Base-by-base conservation (phyloP, 2,113 vertebrate species). In the Daphoenositta chrysoptera region DNA sequence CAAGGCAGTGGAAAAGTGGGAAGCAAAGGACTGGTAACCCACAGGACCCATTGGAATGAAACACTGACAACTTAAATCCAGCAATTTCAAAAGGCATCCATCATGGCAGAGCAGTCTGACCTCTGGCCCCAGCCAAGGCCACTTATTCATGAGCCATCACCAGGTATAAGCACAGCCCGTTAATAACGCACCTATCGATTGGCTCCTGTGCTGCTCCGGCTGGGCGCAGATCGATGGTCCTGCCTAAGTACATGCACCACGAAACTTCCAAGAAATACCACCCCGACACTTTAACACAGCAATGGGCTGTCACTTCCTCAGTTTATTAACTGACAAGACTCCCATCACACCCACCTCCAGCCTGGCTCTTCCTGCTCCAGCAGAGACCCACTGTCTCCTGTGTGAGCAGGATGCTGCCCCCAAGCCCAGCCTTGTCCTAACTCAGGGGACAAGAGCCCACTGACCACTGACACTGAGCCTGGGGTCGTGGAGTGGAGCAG, bases 61-160 rank as follows among this genome's bases (percentile, higher is more conserved):
- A 66, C 70, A 28, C 27, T 1, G 3, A 9, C 2, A 8, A 8
- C 35, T 81, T 47, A 45, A 61, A 63, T 50, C 47, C 65, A 39
- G 56, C 92, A 84, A 53, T 83, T 87, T 83, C 12, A 15, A 58
- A 89, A 83, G 66, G 56, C 84, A 92, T 91, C 83, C 17, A 65
- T 94, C 96, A 91, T 12, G 37, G 78, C 85, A 76, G 84, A 93
- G 47, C 57, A 87, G 90, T 13, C 73, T 96, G 95, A 89, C 75
- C 96, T 57, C 70, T 61, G 84, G 89, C 87, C 84, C 56, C 66
- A 23, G 73, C 6, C 58, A 87, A 94, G 90, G 94, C 92, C 92
- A 91, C 92, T 85, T 85, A 84, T 60, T 88, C 73, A 76, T 37
- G 53, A 94, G 90, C 39, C 51, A 83, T 93, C 90, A 90, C 30